Percentiles rank a stretch among this genome's conserved stretches.
phyloP scores from a whole-genome alignment of 2,888 invertebrate species.

The Nomada ruficornis region DNA sequence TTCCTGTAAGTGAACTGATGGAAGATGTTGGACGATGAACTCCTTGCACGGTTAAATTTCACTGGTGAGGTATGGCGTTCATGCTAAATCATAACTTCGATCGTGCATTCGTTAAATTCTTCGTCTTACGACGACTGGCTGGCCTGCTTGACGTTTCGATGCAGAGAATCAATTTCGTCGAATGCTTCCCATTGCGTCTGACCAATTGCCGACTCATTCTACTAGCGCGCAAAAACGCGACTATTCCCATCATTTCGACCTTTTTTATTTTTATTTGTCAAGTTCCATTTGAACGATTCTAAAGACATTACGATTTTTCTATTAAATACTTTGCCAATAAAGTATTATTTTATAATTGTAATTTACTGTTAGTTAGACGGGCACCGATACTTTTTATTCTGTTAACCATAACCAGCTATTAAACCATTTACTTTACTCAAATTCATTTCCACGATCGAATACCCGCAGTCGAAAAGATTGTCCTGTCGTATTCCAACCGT shows the following conservation, averaged over 20 bases:
- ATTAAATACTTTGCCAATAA: too few relatives aligned
- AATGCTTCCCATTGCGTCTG: neutral
- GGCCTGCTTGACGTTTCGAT: conserved; percentile 36
- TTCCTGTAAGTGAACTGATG: conserved; percentile 5
- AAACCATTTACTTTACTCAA: too few relatives aligned
- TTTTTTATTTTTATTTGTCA: too few relatives aligned
- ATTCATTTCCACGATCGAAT: too few relatives aligned
- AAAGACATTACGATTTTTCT: too few relatives aligned
- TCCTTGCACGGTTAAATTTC: neutral
- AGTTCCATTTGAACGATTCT: too few relatives aligned
- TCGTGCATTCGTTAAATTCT: conserved; percentile 80
- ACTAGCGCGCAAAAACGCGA: neutral
- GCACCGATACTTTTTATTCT: too few relatives aligned
- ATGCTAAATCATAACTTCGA: conserved; percentile 63
- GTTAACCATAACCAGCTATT: too few relatives aligned
- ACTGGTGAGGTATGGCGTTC: conserved; percentile 27
- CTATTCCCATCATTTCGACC: too few relatives aligned
- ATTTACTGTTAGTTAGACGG: too few relatives aligned
- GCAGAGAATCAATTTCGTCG: conserved; percentile 21
- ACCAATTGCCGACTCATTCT: neutral
- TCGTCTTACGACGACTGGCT: conserved; percentile 71
- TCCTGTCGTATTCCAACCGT: neutral
- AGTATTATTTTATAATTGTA: too few relatives aligned
- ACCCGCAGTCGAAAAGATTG: neutral
- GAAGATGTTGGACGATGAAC: neutral